A percentile compares a stretch with the other conserved stretches of the same genome.
These are phyloP conservation scores for Polydrusus tereticollis DNA, from an alignment of 2,888 invertebrate genomes.

Conservation along the genomic window DNA sequence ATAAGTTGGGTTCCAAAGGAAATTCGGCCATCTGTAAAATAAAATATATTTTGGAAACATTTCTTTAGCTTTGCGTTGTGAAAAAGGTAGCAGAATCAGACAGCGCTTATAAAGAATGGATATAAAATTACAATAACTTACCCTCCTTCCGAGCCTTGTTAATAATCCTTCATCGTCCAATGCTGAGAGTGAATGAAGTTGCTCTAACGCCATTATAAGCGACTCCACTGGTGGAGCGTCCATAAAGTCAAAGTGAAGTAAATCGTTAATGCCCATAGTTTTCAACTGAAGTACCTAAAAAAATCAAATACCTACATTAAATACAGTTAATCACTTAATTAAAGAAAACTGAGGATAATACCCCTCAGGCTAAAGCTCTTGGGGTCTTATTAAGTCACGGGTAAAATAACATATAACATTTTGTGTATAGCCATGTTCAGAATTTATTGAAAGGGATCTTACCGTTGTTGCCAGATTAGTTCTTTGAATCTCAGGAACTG, in stretches of 20 bases:
- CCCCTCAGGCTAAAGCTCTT: too few species aligned
- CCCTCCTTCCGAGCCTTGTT: conserved; percentile 83
- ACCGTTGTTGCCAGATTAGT: conserved; percentile 96
- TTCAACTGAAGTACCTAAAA: conserved; percentile 85
- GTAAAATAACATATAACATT: too few species aligned
- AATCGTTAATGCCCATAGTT: conserved; percentile 99
- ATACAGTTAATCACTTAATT: too few species aligned
- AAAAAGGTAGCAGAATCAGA: too few species aligned
- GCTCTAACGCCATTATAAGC: conserved; percentile 96
- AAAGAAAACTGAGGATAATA: too few species aligned
- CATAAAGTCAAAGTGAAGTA: conserved; percentile 99
- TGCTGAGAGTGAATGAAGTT: conserved; percentile 95
- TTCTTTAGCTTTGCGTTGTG: too few species aligned
- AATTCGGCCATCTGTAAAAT: conserved; percentile 94
- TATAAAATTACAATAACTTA: conserved; percentile 58
- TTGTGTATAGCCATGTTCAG: too few species aligned
- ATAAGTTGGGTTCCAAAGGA: conserved; percentile 96
- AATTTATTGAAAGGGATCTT: not conserved
- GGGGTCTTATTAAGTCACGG: too few species aligned
- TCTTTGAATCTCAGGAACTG: conserved; percentile 98
- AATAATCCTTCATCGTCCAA: conserved; percentile 94
- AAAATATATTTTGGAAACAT: too few species aligned
- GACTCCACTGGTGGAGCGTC: conserved; percentile 99
- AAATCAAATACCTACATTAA: not conserved
- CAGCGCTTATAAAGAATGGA: not conserved